Base-by-base conservation (phyloP, 1,140 invertebrate genomes). In the Polypedilum vanderplanki region DNA sequence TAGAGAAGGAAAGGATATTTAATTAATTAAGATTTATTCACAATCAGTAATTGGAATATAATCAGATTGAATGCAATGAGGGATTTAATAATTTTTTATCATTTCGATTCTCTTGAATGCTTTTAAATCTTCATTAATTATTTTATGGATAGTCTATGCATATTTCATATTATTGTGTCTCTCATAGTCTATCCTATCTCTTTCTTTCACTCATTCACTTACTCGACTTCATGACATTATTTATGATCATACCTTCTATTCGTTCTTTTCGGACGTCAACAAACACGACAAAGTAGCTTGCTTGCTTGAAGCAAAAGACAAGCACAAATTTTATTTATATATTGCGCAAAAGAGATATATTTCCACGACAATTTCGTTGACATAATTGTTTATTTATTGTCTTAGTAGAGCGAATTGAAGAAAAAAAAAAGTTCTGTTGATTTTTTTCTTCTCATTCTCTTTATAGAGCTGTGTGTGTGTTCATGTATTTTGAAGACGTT, bases 351-450 rank as follows among this genome's bases (percentile, higher is more conserved):
- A 46, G 64, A 18, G 17, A 70, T 20, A 70, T 70, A 70, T 70
- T 22, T 70, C 18, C 65, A 18, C 18, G 65, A 70, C 65, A 70
- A 20, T 70, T 70, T 70, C 65, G 65, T 70, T 70, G 65, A 70
- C 65, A 70, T 70, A 70, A 70, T 70, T 70, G 65, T 70, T 70
- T 70, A 70, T 70, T 70, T 70, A 20, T 70, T 70, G 18, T 70
- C 65, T 20, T 70, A 22, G 17, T 70, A 70, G 17, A 70, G 17
- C 18, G 65, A 70, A 70, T 70, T 70, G 65, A 70, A 70, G 18
- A 70, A 33, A 33, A 33, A 33, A 33, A 33, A 33, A 33, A 33
- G 65, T 70, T 33, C 24, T 33, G 24, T 33, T 33, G 24, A 33
- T 33, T 33, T 5, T 33, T 33, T 33, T 33, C n/a, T n/a, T n/a